Percentiles rank a stretch among this genome's conserved stretches.
Conservation (phyloP, 1,140 invertebrate species). For the Argopecten irradians region DNA sequence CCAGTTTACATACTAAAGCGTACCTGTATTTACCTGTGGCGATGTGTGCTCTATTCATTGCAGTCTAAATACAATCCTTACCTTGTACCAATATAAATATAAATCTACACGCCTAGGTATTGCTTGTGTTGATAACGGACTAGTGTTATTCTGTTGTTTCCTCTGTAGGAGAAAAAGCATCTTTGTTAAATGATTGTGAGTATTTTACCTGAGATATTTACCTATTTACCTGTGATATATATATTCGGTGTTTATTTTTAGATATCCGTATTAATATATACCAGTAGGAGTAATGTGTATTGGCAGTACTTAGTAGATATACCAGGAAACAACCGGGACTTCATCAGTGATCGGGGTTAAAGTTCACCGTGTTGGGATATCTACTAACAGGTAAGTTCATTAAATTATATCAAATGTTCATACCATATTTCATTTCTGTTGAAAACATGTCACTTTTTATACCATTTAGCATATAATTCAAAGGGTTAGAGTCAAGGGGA, state of each 20-base stretch:
- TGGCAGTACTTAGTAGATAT: not conserved
- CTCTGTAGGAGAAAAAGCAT: not conserved
- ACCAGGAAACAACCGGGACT: not conserved
- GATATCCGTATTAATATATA: not conserved
- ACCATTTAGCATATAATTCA: no score
- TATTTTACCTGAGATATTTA: no score
- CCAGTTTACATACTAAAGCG: not conserved
- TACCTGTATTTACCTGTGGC: not conserved
- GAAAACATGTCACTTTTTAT: no score
- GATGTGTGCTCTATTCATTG: no score
- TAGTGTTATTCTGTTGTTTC: not conserved
- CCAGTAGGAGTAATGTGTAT: not conserved
- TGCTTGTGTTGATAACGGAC: not conserved
- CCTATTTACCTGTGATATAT: not conserved
- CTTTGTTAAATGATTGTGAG: not conserved
- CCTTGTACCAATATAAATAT: not conserved
- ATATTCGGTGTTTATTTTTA: not conserved
- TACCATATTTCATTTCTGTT: no score
- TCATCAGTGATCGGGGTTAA: not conserved
- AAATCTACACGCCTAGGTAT: not conserved
- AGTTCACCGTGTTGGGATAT: not conserved
- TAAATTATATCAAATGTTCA: no score
- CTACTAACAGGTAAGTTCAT: not conserved
- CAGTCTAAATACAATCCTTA: not conserved
- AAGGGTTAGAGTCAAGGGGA: no score